Conservation (phyloP, 2,113 vertebrate species). For the Myocastor coypus region DNA sequence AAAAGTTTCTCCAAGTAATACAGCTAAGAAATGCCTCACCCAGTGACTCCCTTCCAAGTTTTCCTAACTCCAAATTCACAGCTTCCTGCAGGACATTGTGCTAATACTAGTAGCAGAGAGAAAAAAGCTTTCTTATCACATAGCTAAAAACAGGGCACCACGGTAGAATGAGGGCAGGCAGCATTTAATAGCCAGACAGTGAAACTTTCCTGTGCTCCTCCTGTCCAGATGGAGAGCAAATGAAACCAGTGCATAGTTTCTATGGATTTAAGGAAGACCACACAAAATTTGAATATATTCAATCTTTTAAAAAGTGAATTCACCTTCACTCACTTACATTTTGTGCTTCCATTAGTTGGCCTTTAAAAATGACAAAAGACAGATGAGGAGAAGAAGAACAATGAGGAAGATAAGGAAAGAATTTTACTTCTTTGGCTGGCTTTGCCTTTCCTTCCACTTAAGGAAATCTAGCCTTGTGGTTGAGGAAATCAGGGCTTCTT, state of each 20-base stretch:
- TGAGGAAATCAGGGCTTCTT: neutral
- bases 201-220: neutral
- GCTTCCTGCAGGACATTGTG: neutral
- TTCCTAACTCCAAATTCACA: neutral
- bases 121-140: neutral
- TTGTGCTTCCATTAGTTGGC: neutral
- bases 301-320: neutral
- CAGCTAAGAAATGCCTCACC: neutral
- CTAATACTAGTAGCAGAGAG: neutral
- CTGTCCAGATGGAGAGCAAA: neutral
- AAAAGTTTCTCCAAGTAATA: neutral
- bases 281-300: neutral
- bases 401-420: neutral
- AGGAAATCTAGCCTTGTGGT: neutral
- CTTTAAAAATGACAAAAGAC: neutral
- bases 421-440: neutral
- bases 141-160: neutral
- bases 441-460: neutral
- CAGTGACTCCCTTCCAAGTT: neutral
- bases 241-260: neutral
- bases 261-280: neutral
- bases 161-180: neutral
- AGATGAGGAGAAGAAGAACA: neutral
- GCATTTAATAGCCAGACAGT: neutral
- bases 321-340: constrained; percentile 2